Conservation (phyloP, 2,113 vertebrate species). For the Baryphthengus martii region DNA sequence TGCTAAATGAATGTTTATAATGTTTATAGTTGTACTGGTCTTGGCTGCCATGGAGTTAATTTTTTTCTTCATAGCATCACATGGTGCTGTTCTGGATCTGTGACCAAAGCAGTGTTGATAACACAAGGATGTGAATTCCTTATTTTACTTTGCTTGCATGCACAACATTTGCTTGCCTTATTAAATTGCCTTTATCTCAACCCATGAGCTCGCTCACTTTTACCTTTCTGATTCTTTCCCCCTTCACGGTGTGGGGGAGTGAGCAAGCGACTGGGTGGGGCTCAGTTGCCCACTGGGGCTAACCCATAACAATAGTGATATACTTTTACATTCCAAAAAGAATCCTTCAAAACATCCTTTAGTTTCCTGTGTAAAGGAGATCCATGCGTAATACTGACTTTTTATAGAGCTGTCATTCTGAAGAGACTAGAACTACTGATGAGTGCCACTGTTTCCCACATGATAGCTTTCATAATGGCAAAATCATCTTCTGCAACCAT, state of each 20-base stretch:
- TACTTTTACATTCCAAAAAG: background rate
- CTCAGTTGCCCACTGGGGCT: background rate
- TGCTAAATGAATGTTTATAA: background rate
- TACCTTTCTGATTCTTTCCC: background rate
- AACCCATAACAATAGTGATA: background rate
- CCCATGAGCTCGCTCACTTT: background rate
- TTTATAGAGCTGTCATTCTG: background rate
- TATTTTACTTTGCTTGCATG: background rate
- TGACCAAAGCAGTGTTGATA: background rate
- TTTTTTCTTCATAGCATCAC: background rate
- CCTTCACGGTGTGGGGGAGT: rapidly evolving
- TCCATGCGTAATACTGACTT: background rate
- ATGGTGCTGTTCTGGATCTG: background rate
- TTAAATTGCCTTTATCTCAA: background rate
- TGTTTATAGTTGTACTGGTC: background rate
- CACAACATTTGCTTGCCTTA: background rate
- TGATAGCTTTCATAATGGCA: background rate
- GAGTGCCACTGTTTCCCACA: background rate
- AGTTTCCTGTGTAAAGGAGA: background rate
- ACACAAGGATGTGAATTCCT: background rate
- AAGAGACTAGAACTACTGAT: background rate
- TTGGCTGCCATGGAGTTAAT: background rate
- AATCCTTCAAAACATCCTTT: background rate
- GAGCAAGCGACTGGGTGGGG: background rate
- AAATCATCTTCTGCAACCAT: background rate